Evolutionary conservation across 2,113 vertebrate genomes (phyloP).

Genomic region (Bos taurus): ARS-UCD2.0 NC_037342.1:46096001-46096500

Average conservation of each 20-base stretch:
- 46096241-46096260: not conserved
- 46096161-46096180: not conserved
- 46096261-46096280: not conserved
- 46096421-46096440: not conserved
- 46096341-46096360: not conserved
- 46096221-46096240: not conserved
- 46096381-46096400: not conserved
- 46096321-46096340: not conserved
- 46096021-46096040: not conserved
- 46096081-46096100: not conserved
- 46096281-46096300: not conserved
- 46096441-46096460: not conserved
- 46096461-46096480: slow-evolving; percentile 11
- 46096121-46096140: not conserved
- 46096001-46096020: not conserved
- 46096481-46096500: not conserved
- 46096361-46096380: not conserved
- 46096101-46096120: not conserved
- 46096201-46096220: not conserved
- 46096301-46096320: not conserved
- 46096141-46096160: not conserved
- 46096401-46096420: not conserved
- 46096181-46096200: not conserved
- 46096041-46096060: not conserved
- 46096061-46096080: not conserved